A percentile compares a stretch with the other conserved stretches of the same genome.
Evolutionary conservation across 1,140 invertebrate genomes (phyloP).

Genomic region (Bombus breviceps): DNA sequence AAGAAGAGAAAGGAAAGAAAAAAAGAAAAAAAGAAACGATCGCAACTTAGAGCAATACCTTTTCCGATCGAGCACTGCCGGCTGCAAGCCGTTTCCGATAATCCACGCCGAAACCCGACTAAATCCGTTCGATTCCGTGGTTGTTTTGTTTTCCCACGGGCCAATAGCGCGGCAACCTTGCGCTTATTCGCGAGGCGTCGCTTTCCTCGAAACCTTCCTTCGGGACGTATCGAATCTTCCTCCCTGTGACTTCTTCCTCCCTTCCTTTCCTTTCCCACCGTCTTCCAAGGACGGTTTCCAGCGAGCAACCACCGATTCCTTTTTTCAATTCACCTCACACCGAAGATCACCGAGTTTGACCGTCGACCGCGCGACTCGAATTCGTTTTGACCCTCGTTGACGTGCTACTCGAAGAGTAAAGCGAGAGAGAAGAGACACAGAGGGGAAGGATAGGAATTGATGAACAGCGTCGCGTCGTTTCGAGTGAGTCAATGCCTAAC

Average conservation of each 20-base stretch:
- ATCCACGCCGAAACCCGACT: conserved; percentile 22
- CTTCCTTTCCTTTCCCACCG: neutral
- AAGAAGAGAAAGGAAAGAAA: neutral
- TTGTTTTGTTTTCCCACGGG: neutral
- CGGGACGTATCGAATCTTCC: neutral
- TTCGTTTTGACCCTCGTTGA: neutral
- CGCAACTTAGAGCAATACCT: conserved; percentile 30
- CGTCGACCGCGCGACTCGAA: conserved; percentile 17
- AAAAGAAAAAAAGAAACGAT: neutral
- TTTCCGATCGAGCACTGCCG: neutral
- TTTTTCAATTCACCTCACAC: conserved; percentile 21
- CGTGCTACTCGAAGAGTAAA: neutral
- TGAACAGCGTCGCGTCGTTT: conserved; percentile 16
- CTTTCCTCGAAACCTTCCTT: neutral
- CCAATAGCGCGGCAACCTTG: conserved; percentile 4
- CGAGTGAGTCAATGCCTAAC: neutral
- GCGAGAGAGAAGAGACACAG: conserved; percentile 6
- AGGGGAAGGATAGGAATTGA: conserved; percentile 17
- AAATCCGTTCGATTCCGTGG: conserved; percentile 22
- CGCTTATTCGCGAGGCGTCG: neutral
- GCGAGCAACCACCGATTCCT: neutral
- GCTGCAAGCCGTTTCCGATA: neutral
- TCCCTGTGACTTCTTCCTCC: neutral
- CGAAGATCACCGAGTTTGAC: neutral
- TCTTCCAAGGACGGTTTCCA: neutral